Evolutionary conservation across 2,113 vertebrate genomes (phyloP).

Genomic region (Pachyramphus minor): DNA sequence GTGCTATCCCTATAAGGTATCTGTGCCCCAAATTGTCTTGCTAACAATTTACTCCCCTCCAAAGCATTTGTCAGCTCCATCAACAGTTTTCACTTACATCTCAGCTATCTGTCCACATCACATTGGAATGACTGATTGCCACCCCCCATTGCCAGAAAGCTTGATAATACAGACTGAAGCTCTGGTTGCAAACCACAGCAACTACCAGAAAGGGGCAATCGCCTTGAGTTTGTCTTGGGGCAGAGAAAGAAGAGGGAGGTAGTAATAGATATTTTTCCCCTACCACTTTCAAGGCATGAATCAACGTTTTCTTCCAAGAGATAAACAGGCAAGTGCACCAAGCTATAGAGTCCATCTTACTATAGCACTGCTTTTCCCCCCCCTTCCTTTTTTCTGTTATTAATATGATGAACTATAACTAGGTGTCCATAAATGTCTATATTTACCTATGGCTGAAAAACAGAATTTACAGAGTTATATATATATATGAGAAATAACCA

Average conservation of each 20-base stretch:
- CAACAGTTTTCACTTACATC: not conserved
- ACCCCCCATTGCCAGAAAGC: not conserved
- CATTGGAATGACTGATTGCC: conserved; percentile 13
- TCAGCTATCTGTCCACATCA: conserved; percentile 42
- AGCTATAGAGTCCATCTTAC: not conserved
- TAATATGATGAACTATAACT: not conserved
- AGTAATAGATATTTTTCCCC: not conserved
- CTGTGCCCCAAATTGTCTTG: not conserved
- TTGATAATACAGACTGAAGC: not conserved
- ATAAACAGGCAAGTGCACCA: not conserved
- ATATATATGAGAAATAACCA: not conserved
- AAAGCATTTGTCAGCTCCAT: conserved; percentile 6
- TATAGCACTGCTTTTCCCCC: not conserved
- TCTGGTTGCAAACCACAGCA: not conserved
- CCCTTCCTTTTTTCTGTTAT: rapidly evolving
- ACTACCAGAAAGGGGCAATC: not conserved
- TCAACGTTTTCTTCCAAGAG: not conserved
- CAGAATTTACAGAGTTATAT: not conserved
- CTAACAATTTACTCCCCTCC: not conserved
- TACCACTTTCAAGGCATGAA: not conserved
- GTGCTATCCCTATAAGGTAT: not conserved
- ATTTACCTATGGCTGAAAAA: not conserved
- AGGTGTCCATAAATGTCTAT: not conserved
- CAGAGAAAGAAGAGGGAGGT: not conserved
- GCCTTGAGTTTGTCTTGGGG: not conserved